Evolutionary conservation across 2,797 vertebrate species (phyloP).

Genomic region (Forpus xanthops): DNA sequence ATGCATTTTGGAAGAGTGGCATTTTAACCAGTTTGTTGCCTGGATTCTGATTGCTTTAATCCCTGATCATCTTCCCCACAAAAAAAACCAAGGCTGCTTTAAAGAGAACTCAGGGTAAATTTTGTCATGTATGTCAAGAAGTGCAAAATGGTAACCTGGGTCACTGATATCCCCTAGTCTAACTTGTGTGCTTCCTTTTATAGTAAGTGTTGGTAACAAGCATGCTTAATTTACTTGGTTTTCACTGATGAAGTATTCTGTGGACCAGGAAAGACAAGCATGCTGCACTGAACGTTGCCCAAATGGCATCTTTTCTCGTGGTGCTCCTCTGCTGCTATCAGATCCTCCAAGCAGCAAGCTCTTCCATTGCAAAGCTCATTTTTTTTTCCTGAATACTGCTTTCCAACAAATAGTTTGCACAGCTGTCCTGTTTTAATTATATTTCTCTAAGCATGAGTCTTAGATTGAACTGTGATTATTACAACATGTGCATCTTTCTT

Average conservation of each 20-base stretch:
- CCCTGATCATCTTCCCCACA: not conserved
- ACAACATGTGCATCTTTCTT: not conserved
- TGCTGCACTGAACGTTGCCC: accelerated
- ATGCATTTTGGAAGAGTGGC: not conserved
- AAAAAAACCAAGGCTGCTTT: not conserved
- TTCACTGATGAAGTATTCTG: too few species aligned
- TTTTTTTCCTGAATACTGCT: not conserved
- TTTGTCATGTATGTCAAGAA: not conserved
- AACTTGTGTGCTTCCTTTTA: accelerated
- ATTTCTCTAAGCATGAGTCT: not conserved
- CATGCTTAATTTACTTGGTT: too few species aligned
- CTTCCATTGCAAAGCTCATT: not conserved
- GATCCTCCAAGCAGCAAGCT: not conserved
- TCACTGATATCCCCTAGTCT: not conserved
- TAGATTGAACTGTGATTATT: not conserved
- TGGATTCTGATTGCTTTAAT: accelerated
- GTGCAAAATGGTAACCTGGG: not conserved
- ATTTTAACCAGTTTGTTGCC: not conserved
- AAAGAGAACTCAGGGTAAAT: not conserved
- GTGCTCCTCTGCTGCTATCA: not conserved
- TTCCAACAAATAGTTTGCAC: not conserved
- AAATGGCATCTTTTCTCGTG: not conserved
- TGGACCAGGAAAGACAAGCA: too few species aligned
- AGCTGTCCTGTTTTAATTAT: not conserved
- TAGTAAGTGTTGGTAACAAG: accelerated